Percentiles rank a stretch among this genome's conserved stretches.
Conservation (phyloP, 2,113 vertebrate genomes). For the Macaca fascicularis region T2T-MFA8v1.1 NC_088378.1:91992501-91993000, state of each 20-base stretch:
- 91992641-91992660: background rate
- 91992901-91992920: background rate
- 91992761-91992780: background rate
- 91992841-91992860: background rate
- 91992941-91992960: too few species aligned
- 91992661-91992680: background rate
- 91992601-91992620: background rate
- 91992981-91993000: background rate
- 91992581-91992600: background rate
- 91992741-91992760: background rate
- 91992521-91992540: background rate
- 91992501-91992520: background rate
- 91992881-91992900: background rate
- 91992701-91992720: background rate
- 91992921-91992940: too few species aligned
- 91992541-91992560: background rate
- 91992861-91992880: background rate
- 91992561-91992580: background rate
- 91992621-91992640: background rate
- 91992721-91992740: background rate
- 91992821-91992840: background rate
- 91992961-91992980: background rate
- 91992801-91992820: background rate
- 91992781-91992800: background rate
- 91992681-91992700: background rate